These are phyloP conservation scores for Cenopis cana DNA, from an alignment of 2,888 invertebrate species.

Conservation along the genomic window DNA sequence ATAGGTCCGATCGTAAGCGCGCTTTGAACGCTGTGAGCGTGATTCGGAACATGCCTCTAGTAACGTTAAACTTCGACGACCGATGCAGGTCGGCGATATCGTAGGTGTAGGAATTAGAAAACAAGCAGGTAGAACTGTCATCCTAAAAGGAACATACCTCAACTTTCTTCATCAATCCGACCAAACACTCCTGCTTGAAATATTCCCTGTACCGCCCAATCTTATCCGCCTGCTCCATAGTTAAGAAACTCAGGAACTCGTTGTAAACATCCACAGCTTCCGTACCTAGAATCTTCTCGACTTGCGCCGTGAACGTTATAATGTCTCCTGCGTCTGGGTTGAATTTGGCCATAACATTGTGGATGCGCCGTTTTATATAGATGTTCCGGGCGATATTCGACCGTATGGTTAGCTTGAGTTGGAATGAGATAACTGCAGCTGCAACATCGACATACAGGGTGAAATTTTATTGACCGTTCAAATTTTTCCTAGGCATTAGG, in stretches of 20 bases:
- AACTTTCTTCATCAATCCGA: conserved; percentile 62
- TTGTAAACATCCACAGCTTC: conserved; percentile 65
- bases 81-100: too few species aligned
- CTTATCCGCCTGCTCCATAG: conserved; percentile 68
- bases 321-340: conserved; percentile 55
- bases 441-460: too few species aligned
- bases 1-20: too few species aligned
- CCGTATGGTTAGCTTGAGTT: conserved; percentile 60
- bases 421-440: conserved; percentile 65
- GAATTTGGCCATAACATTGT: conserved; percentile 58
- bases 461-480: too few species aligned
- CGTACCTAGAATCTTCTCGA: conserved; percentile 54
- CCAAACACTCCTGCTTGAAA: conserved; percentile 62
- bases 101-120: too few species aligned
- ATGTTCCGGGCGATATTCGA: conserved; percentile 49
- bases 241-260: conserved; percentile 72
- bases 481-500: too few species aligned
- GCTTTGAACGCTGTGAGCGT: too few species aligned
- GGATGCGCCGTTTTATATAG: conserved; percentile 54
- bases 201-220: conserved; percentile 66
- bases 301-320: conserved; percentile 53
- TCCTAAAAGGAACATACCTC: conserved; percentile 50
- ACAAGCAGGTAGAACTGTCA: too few species aligned
- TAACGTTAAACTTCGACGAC: too few species aligned
- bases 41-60: too few species aligned